Base-by-base conservation (phyloP, 2,888 invertebrate species). In the Pecten maximus region DNA sequence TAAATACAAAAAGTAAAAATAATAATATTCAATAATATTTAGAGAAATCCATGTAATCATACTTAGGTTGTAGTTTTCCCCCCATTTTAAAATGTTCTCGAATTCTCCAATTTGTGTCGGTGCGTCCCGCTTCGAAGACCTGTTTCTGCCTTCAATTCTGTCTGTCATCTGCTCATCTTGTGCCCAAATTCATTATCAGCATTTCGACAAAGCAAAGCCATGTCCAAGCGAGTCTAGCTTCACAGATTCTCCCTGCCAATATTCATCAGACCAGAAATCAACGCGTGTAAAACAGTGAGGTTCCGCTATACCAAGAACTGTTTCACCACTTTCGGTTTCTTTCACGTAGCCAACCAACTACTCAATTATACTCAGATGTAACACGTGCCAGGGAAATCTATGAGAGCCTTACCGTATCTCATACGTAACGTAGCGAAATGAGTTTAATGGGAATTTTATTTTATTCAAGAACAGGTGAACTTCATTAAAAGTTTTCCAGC, bases 401-500 rank as follows among this genome's bases (percentile, higher is more conserved):
- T 28, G 35, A 28, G 74, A 74, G 74, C 3, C 74, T 74, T 35
- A 74, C 74, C 74, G 35, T 35, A 74, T 28, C 74, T 74, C 19
- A 74, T 74, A 74, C 74, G 74, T 35, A 35, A 28, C 74, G 35
- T 35, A 74, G 74, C 28, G 35, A 74, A 23, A 74, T 28, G 74
- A 28, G 74, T 74, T 74, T 74, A 74, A 74, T 74, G 74, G 28
- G 28, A 8, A 28, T 74, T 74, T 74, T 74, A 74, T 74, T 74
- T 74, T 74, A 74, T 35, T 74, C 74, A 35, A 74, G 74, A 28
- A 74, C 74, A 74, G 74, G 74, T 74, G 74, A 74, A 74, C 74
- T 74, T 74, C 74, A 74, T 74, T 74, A 74, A 74, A 74, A 35
- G 74, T 35, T 74, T 35, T 35, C 74, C 74, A 74, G 74, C 74